Evolutionary conservation across 2,113 vertebrate genomes (phyloP).

Genomic region (Sitta europaea): DNA sequence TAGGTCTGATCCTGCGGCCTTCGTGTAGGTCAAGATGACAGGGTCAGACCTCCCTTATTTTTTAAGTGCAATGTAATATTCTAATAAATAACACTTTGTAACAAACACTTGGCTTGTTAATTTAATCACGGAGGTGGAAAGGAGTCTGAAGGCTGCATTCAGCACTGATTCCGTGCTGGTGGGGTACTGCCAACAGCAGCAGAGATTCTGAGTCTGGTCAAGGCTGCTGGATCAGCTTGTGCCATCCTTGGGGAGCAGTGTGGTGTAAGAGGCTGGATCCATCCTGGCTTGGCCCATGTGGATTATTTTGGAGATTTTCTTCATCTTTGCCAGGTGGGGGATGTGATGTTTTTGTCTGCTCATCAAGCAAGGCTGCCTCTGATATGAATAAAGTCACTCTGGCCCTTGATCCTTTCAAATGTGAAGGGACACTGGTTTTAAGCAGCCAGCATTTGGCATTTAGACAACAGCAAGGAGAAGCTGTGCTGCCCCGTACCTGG

Average conservation of each 20-base stretch:
- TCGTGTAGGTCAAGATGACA: neutral
- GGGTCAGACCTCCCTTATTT: conserved; percentile 29
- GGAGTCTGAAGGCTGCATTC: neutral
- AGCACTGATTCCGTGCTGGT: neutral
- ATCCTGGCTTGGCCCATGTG: neutral
- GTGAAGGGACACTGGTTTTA: neutral
- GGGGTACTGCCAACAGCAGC: neutral
- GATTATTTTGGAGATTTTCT: neutral
- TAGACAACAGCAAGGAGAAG: neutral
- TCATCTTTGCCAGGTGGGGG: neutral
- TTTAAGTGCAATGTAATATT: conserved; percentile 64
- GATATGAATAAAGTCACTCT: neutral
- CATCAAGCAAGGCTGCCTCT: neutral
- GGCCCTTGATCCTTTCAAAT: neutral
- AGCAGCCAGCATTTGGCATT: neutral
- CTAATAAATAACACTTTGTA: conserved; percentile 73
- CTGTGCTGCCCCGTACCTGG: neutral
- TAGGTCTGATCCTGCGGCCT: neutral
- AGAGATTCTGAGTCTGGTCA: rapidly evolving
- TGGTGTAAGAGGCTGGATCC: neutral
- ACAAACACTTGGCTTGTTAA: neutral
- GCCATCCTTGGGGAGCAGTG: neutral
- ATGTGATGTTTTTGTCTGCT: neutral
- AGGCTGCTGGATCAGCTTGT: neutral
- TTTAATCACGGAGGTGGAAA: neutral